Base-by-base conservation (phyloP, 2,888 invertebrate species). In the Cheilosia soror region DNA sequence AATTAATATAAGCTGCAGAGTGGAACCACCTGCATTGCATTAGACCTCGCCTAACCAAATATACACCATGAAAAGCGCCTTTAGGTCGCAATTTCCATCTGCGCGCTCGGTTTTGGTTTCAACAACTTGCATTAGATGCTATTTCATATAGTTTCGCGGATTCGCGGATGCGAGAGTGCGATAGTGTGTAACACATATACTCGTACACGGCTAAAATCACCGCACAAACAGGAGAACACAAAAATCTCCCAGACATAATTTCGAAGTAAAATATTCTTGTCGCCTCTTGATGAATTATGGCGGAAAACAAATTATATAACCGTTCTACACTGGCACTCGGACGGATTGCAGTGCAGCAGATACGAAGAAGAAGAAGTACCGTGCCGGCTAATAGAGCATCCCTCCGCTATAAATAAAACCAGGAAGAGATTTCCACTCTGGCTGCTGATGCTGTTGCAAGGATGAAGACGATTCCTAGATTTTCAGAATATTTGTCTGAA, bases 241-340 rank as follows among this genome's bases (percentile, higher is more conserved):
- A 69, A 44, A 49, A 58, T 44, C 31, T 62, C 51, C 7, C 73
- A 62, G 75, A 77, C 76, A 72, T 77, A 81, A 77, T 51, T 85
- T 77, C 77, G 76, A 81, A 85, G 81, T 80, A 85, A 85, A 85
- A 85, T 85, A 85, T 85, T 85, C 85, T 81, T 85, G 85, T 85
- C 85, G 85, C 85, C 85, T 85, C 68, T 81, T 85, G 85, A 85
- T 85, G 85, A 85, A 85, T 85, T 85, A 85, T 85, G 80, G 85
- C 85, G 85, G 85, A 85, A 85, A 80, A 81, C 85, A 81, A 85
- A 85, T 85, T 85, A 85, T 77, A 72, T 77, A 85, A 85, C 85
- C 81, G 81, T 85, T 80, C 66, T 63, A 72, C 44, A 72, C 40
- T 58, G 53, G 42, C 73, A 60, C 29, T 53, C 62, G 68, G 53